A percentile compares a stretch with the other conserved stretches of the same genome.
phyloP scores from a whole-genome alignment of 2,113 vertebrate genomes.

The Argyrosomus japonicus region DNA sequence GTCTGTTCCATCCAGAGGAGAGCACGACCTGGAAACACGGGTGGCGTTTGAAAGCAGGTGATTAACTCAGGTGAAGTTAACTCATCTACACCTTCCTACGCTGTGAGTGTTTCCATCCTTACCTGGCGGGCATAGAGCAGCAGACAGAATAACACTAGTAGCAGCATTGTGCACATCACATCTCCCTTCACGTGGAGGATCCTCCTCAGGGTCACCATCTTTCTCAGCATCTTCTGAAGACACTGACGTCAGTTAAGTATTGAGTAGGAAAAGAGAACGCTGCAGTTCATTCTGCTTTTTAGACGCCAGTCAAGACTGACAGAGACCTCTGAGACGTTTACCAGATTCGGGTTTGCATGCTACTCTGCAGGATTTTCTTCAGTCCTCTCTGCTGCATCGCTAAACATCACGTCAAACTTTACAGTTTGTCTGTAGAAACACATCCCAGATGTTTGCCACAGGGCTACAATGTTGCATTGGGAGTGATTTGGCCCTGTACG shows the following conservation, averaged over 20 bases:
- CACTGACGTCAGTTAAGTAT: not conserved
- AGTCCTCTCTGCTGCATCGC: not conserved
- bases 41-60: not conserved
- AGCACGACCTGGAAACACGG: constrained; percentile 50
- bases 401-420: not conserved
- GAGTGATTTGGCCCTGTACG: not conserved
- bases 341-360: not conserved
- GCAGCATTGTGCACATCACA: constrained; percentile 87
- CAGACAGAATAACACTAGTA: constrained; percentile 85
- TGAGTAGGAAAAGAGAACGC: not conserved
- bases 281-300: not conserved
- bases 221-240: constrained; percentile 40
- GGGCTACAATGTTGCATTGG: not conserved
- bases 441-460: not conserved
- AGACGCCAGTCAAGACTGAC: not conserved
- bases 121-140: constrained; percentile 89
- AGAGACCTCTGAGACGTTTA: not conserved
- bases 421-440: not conserved
- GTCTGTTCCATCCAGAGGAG: constrained; percentile 53
- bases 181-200: constrained; percentile 88
- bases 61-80: not conserved
- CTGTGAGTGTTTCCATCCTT: not conserved
- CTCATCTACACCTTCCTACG: not conserved
- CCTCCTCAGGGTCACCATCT: constrained; percentile 85
- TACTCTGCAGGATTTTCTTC: not conserved